These are phyloP conservation scores for Thereuonema tuberculata DNA, from an alignment of 1,140 invertebrate species.

Conservation along the genomic window DNA sequence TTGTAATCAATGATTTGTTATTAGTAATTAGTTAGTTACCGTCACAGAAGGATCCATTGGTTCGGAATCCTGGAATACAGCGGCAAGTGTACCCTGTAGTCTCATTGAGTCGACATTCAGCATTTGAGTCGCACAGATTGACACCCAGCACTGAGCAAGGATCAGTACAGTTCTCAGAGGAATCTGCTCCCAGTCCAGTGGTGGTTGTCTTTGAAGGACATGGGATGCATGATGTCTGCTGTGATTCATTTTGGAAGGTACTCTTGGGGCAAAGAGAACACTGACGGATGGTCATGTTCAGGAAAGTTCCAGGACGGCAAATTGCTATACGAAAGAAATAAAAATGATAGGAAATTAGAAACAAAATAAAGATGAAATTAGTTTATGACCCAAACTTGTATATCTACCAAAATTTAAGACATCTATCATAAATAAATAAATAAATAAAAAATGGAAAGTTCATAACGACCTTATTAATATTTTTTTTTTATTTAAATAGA, in stretches of 20 bases:
- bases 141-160: constrained; percentile 59
- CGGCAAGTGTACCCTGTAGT: constrained; percentile 80
- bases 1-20: too few relatives aligned
- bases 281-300: constrained; percentile 67
- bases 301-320: constrained; percentile 51
- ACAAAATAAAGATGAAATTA: neutral
- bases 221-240: constrained; percentile 71
- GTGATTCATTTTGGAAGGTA: constrained; percentile 79
- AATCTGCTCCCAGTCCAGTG: constrained; percentile 56
- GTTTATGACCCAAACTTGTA: neutral
- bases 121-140: constrained; percentile 76
- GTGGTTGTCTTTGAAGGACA: constrained; percentile 90
- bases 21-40: too few relatives aligned
- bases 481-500: too few relatives aligned
- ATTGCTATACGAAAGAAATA: constrained; percentile 23
- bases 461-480: neutral
- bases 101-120: constrained; percentile 74
- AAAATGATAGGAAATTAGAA: neutral
- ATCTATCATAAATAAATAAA: neutral
- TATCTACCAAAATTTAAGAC: constrained; percentile 10
- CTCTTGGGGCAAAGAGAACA: constrained; percentile 82
- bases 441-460: neutral
- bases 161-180: constrained; percentile 73
- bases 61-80: constrained; percentile 87
- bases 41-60: constrained; percentile 60